Conservation (phyloP, 2,113 vertebrate genomes). For the Electrona antarctica region DNA sequence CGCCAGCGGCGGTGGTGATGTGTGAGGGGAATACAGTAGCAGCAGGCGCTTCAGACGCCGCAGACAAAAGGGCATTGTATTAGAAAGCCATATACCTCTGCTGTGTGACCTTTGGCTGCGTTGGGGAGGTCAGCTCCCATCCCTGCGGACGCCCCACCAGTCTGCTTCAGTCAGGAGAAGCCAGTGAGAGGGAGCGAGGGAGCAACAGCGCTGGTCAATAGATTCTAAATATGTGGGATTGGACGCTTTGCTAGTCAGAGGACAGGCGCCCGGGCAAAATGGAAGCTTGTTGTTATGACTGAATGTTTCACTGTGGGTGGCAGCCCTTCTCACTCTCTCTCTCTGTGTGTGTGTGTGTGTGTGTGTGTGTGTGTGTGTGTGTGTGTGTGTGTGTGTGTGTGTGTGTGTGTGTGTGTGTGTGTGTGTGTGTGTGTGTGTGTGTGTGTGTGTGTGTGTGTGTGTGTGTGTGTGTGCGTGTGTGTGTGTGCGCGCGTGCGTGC, state of each 20-base stretch:
- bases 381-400: too few species aligned
- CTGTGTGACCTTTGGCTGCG: slow-evolving; percentile 73
- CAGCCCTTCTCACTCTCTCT: not conserved
- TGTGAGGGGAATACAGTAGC: slow-evolving; percentile 75
- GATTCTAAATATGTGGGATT: slow-evolving; percentile 65
- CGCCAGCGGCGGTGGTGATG: slow-evolving; percentile 5
- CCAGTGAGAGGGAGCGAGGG: not conserved
- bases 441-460: too few species aligned
- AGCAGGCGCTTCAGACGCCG: slow-evolving; percentile 64
- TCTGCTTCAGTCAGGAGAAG: slow-evolving; percentile 63
- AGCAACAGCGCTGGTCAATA: slow-evolving; percentile 31
- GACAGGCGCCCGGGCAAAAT: slow-evolving; percentile 48
- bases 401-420: too few species aligned
- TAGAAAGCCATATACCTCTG: slow-evolving; percentile 76
- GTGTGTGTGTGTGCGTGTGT: too few species aligned
- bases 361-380: too few species aligned
- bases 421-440: too few species aligned
- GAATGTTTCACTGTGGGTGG: slow-evolving; percentile 33
- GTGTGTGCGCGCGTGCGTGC: too few species aligned
- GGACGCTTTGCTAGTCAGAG: slow-evolving; percentile 31
- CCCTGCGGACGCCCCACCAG: slow-evolving; percentile 65
- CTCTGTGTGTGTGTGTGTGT: too few species aligned
- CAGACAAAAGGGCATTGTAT: slow-evolving; percentile 73
- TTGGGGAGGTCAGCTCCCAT: slow-evolving; percentile 66
- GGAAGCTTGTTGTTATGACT: slow-evolving; percentile 61